Conservation (phyloP, 2,888 invertebrate species). For the Alviniconcha strummeri region DNA sequence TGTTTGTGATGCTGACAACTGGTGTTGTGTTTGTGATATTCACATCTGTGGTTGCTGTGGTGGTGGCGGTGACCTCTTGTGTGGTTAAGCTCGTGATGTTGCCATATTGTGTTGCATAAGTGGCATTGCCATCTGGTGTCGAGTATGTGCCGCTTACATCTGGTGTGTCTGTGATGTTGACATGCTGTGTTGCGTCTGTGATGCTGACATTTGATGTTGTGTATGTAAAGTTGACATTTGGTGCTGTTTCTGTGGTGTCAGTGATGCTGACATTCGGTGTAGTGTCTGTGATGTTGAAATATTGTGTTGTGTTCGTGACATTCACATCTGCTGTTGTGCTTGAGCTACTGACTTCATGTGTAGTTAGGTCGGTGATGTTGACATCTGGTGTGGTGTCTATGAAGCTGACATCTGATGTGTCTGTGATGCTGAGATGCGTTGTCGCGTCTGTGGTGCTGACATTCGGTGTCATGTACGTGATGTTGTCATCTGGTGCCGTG, state of each 20-base stretch:
- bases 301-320: not conserved
- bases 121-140: not conserved
- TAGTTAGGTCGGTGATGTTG: no score
- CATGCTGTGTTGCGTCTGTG: not conserved
- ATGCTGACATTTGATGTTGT: not conserved
- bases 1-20: no score
- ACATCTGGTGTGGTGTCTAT: no score
- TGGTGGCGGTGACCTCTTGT: not conserved
- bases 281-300: not conserved
- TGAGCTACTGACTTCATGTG: not conserved
- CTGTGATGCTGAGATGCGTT: no score
- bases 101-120: not conserved
- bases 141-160: not conserved
- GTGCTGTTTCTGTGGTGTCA: not conserved
- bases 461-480: no score
- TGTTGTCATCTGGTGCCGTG: no score
- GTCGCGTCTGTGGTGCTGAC: no score
- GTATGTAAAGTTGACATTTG: not conserved
- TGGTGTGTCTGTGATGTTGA: not conserved
- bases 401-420: no score
- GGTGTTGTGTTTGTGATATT: no score
- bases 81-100: not conserved
- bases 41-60: not conserved
- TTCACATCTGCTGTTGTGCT: not conserved
- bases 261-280: not conserved